Base-by-base conservation (phyloP, 1,140 invertebrate species). In the Sinella curviseta region DNA sequence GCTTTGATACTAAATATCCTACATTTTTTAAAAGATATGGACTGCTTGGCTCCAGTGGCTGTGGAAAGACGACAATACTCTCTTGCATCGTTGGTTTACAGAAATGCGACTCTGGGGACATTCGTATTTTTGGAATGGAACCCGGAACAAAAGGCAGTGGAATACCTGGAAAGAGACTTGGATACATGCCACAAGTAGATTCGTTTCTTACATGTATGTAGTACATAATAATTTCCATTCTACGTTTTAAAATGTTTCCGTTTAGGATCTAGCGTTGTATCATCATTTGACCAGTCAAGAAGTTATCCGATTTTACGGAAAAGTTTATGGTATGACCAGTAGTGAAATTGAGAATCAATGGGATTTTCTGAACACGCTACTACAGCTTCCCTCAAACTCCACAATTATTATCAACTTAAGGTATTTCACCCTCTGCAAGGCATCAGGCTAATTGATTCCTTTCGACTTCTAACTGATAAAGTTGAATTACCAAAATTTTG, bases 381-480 rank as follows among this genome's bases (percentile, higher is more conserved):
- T 83, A 24, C 30, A 76, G 1, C 20, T 83, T 24, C 74, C 79
- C 3, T n/a, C 55, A 3, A 26, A 14, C 12, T 8, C 3, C 24
- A 8, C 12, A 60, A 24, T n/a, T 17, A 60, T 60, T 26, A 24
- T 3, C 14, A 26, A 8, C 55, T 60, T 60, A 24, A 60, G 55
- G 55, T 60, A 60, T n/a, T n/a, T n/a, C n/a, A n/a, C n/a, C n/a
- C n/a, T n/a, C n/a, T n/a, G n/a, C 12, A 60, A 92, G 93, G 83
- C 91, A 94, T 84, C 94, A 92, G 85, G 17, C 4, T 17, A 8
- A 4, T 48, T 8, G 39, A 8, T 48, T 48, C 4, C 17, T 4
- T 48, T 48, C 39, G 39, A 48, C 24, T 60, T 3, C 24, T 4
- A 60, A 60, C 12, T 60, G 57, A 16, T 70, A 12, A 33, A 12